Evolutionary conservation across 2,797 vertebrate species (phyloP), one percentile per base, ranked within the genome.

Genomic region (Remorina albescens): DNA sequence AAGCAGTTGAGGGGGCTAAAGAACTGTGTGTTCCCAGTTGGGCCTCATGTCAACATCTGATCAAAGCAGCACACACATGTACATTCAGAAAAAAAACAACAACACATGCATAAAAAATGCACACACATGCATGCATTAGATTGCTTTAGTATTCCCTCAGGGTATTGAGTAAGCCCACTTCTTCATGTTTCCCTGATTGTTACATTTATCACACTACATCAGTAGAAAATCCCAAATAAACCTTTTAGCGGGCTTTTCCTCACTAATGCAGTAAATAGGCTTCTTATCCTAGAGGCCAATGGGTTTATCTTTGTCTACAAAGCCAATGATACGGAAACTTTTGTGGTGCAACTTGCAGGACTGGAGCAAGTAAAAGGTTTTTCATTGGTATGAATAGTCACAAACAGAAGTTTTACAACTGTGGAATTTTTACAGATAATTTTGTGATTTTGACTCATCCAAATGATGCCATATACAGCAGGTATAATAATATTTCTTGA

Each of bases 221-320:
- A 80, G 74, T 71, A 74, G 67, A 83, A 87, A 89, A 83, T 85
- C 76, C 74, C 63, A 78, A 89, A 86, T 78, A 86, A 91, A 89
- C 70, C 80, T 82, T 87, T 84, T 76, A 88, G 88, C 69, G 67
- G 73, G 75, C 73, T 84, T 88, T 68, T 84, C 46, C 39, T 85
- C 76, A 66, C 79, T 85, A 73, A 83, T 60, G 74, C 67, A 72
- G 71, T 74, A 88, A 86, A 84, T 81, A 71, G 80, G 49, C 56
- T 62, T 83, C 66, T 84, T 77, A 87, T 87, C 73, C 55, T 13
- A 57, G 59, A 82, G 76, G 76, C 74, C 68, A 80, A 41, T 65
- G 72, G 80, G 79, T 81, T 88, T 88, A 81, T 89, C 71, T 81
- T 67, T 64, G 51, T 76, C 65, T 66, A 80, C 76, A 85, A 77